Evolutionary conservation across 2,113 vertebrate genomes (phyloP).

Genomic region (rat (Rattus norvegicus)): GRCr8 NC_086027.1:56049001-56049500

Average conservation of each 20-base stretch:
- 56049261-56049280: not conserved
- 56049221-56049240: conserved; percentile 17
- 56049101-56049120: not conserved
- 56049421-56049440: rapidly evolving
- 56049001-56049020: not conserved
- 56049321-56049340: not conserved
- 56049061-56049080: not conserved
- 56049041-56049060: not conserved
- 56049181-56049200: not conserved
- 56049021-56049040: not conserved
- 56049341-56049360: not conserved
- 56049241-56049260: conserved; percentile 47
- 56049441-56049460: not conserved
- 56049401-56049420: not conserved
- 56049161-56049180: not conserved
- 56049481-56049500: not conserved
- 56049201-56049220: conserved; percentile 14
- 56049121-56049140: not conserved
- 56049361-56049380: no score
- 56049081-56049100: not conserved
- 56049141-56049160: conserved; percentile 20
- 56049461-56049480: not conserved
- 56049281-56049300: not conserved
- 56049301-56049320: not conserved
- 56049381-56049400: not conserved